Conservation (phyloP, 2,113 vertebrate genomes). For the Pholis gunnellus region DNA sequence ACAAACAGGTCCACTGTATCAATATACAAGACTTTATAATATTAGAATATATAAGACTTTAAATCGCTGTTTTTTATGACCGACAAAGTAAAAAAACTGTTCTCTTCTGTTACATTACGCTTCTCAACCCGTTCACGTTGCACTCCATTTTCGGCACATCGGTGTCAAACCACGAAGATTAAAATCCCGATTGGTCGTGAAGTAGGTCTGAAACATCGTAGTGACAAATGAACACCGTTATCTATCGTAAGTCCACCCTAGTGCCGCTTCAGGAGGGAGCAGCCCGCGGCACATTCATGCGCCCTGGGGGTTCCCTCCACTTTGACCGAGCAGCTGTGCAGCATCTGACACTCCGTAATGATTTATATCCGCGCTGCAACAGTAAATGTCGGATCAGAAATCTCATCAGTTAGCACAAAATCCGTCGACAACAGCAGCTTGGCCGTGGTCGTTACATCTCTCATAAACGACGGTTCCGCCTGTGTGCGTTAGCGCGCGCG, state of each 20-base stretch:
- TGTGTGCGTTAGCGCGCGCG: background rate
- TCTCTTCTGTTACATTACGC: background rate
- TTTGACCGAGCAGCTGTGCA: constrained; percentile 56
- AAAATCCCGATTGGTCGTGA: background rate
- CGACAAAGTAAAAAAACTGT: background rate
- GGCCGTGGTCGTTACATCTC: background rate
- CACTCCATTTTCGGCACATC: background rate
- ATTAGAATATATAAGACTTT: background rate
- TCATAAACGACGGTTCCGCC: background rate
- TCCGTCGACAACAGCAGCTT: background rate
- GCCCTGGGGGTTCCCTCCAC: constrained; percentile 46
- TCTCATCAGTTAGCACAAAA: constrained; percentile 13
- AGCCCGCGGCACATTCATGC: constrained; percentile 8
- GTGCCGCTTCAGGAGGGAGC: constrained; percentile 4
- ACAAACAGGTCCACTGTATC: background rate
- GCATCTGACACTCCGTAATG: constrained; percentile 25
- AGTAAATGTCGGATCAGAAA: constrained; percentile 23
- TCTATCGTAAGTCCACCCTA: constrained; percentile 12
- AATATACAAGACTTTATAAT: background rate
- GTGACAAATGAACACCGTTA: background rate
- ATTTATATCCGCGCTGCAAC: constrained; percentile 19
- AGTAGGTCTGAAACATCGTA: background rate
- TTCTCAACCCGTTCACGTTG: background rate
- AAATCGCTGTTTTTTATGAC: background rate
- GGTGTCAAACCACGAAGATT: background rate